phyloP scores from a whole-genome alignment of 1,140 invertebrate species.

The Planococcus citri region DNA sequence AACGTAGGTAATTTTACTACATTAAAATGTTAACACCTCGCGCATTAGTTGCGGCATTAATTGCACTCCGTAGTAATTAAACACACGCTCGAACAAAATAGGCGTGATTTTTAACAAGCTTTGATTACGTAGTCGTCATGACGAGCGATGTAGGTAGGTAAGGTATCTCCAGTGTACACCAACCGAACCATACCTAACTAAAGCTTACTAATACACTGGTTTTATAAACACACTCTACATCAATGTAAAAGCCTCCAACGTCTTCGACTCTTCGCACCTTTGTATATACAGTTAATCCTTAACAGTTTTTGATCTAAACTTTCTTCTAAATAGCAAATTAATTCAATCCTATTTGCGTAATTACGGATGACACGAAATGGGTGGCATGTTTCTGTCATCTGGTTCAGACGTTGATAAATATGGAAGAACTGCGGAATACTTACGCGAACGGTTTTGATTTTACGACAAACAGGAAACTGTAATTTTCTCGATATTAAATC shows the following conservation, averaged over 20 bases:
- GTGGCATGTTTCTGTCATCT: conserved; percentile 12
- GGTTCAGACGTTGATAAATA: conserved; percentile 15
- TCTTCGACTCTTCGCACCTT: not conserved
- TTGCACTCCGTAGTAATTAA: not conserved
- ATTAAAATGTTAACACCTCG: conserved; percentile 1
- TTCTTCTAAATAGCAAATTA: conserved; percentile 13
- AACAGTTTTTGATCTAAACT: not conserved
- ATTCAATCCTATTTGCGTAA: conserved; percentile 11
- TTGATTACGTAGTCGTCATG: not conserved
- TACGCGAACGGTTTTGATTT: not conserved
- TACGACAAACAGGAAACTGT: not conserved
- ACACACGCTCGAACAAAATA: not conserved
- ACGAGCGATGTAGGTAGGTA: not conserved
- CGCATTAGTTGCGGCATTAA: not conserved
- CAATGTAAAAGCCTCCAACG: not conserved
- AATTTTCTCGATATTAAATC: not conserved
- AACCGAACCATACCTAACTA: no score
- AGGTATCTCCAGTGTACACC: no score
- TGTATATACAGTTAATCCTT: no score
- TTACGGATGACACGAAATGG: conserved; percentile 16
- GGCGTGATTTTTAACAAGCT: not conserved
- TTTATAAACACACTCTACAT: not conserved
- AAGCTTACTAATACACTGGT: no score
- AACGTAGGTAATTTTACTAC: not conserved
- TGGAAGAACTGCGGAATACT: not conserved